Base-by-base conservation (phyloP, 2,888 invertebrate genomes). In the Thera britannica region DNA sequence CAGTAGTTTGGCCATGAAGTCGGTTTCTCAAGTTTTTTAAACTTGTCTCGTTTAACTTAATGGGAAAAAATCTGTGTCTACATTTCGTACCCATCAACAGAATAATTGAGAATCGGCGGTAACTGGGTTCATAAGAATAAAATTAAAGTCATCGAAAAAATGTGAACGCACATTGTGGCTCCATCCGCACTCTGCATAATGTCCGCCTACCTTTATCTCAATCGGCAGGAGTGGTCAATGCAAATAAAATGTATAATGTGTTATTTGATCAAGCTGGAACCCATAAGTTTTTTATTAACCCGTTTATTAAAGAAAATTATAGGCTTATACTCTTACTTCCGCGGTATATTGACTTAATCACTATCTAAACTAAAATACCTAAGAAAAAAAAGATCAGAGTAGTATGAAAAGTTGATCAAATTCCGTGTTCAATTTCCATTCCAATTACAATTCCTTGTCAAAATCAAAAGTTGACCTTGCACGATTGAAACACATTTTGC, bases 81-180 rank as follows among this genome's bases (percentile, higher is more conserved):
- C 55, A 62, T 23, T 12, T 6, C 4, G 6, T 36, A 12, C 49
- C 56, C 52, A 49, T 38, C 54, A 35, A 76, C 74, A 76, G 73
- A 74, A 77, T 70, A 76, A 62, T 62, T 48, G 36, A 61, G 58
- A 68, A 64, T 58, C 46, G 72, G 76, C 77, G 74, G 54, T 83
- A 85, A 81, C 72, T 79, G 72, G 77, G 60, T 76, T 71, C 76
- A 83, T 86, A 83, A 83, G 81, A 81, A 78, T 79, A 78, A 83
- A 84, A 85, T 81, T 77, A 84, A 83, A 73, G 83, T 82, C 78
- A 74, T 74, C 79, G 79, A 85, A 84, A 87, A 85, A 80, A 74
- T 60, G 46, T 67, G 56, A 71, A 65, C 65, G 62, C 67, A 62
- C 46, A 68, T 58, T 67, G 68, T 61, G 46, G 68, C 65, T 69